Evolutionary conservation across 2,797 vertebrate species (phyloP).

Genomic region (Florisuga fusca): DNA sequence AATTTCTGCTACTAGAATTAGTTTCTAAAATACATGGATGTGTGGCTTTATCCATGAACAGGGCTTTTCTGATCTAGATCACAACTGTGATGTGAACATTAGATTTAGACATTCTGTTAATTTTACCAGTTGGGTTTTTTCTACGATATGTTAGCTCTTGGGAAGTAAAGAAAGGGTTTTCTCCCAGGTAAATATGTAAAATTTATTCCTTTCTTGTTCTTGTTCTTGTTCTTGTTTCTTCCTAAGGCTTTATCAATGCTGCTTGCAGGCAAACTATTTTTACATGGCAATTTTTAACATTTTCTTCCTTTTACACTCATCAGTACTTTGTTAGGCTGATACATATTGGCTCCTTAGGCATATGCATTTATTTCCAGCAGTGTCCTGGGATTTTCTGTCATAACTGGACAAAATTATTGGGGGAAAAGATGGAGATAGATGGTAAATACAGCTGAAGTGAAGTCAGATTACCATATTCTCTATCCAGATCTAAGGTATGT

Average conservation of each 20-base stretch:
- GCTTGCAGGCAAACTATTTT: not conserved
- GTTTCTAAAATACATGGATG: not conserved
- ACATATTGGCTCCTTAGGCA: not conserved
- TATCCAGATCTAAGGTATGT: slow-evolving; percentile 22
- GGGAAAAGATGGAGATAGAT: not conserved
- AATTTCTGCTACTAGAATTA: not conserved
- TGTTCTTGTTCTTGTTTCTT: no score
- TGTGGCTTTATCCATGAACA: not conserved
- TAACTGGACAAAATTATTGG: not conserved
- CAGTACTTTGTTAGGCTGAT: not conserved
- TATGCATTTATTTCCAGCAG: not conserved
- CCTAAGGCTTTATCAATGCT: not conserved
- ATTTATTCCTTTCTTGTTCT: not conserved
- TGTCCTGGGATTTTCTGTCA: not conserved
- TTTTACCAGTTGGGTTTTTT: not conserved
- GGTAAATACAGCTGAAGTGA: not conserved
- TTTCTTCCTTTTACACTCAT: not conserved
- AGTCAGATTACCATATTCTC: slow-evolving; percentile 17
- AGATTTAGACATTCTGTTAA: not conserved
- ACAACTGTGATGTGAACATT: not conserved
- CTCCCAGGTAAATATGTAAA: not conserved
- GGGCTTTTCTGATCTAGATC: not conserved
- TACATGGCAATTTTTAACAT: not conserved
- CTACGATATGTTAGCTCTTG: not conserved
- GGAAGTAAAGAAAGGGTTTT: not conserved